Conservation (phyloP, 1,140 invertebrate species). For the Ooceraea biroi region DNA sequence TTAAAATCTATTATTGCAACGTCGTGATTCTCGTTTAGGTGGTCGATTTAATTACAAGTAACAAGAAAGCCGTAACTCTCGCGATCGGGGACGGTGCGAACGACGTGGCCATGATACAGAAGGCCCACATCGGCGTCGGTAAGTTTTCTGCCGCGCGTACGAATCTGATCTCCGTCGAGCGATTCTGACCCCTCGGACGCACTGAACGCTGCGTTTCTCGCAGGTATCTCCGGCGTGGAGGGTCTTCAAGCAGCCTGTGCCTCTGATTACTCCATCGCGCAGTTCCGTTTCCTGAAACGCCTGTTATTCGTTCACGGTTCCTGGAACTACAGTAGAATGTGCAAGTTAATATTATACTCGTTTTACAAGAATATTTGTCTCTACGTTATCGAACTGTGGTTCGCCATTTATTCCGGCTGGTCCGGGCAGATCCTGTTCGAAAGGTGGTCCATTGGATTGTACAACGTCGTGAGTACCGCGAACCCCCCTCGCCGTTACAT, state of each 20-base stretch:
- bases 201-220: neutral
- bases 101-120: constrained; percentile 99
- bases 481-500: neutral
- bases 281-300: constrained; percentile 96
- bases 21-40: constrained; percentile 87
- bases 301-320: constrained; percentile 98
- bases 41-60: constrained; percentile 96
- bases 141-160: constrained; percentile 52
- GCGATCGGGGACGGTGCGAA: constrained; percentile 99
- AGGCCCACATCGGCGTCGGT: constrained; percentile 97
- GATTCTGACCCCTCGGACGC: constrained; percentile 21
- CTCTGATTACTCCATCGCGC: constrained; percentile 98
- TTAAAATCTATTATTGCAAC: constrained; percentile 30
- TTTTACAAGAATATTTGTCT: constrained; percentile 99
- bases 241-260: constrained; percentile 99
- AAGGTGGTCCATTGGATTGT: constrained; percentile 98
- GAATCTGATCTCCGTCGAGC: neutral
- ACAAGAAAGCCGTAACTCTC: constrained; percentile 95
- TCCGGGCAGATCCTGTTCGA: constrained; percentile 99
- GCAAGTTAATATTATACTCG: constrained; percentile 99
- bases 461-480: constrained; percentile 93
- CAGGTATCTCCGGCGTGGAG: constrained; percentile 97
- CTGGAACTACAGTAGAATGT: constrained; percentile 99
- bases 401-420: constrained; percentile 99
- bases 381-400: constrained; percentile 99